A percentile compares a stretch with the other conserved stretches of the same genome.
phyloP scores from a whole-genome alignment of 2,888 invertebrate genomes.

The Troides aeacus region DNA sequence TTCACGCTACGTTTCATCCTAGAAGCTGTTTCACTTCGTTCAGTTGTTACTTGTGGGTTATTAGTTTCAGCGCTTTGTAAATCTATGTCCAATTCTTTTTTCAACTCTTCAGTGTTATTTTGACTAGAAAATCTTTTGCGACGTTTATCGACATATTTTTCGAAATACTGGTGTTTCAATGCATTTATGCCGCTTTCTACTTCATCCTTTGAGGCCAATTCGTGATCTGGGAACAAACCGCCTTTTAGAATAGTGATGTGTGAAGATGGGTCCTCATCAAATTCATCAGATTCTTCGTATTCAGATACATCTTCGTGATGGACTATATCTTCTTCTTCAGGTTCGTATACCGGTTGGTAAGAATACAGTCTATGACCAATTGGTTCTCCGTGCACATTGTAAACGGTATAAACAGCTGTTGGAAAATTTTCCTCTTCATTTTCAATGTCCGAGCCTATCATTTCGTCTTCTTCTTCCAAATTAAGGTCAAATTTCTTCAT shows the following conservation, averaged over 20 bases:
- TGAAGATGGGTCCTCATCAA: conserved; percentile 47
- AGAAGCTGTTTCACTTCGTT: conserved; percentile 39
- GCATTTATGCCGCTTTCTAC: conserved; percentile 60
- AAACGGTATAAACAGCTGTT: conserved; percentile 71
- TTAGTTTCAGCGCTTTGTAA: conserved; percentile 50
- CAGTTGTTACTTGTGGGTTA: conserved; percentile 43
- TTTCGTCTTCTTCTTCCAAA: conserved; percentile 53
- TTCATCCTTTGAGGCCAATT: conserved; percentile 39
- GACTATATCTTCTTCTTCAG: conserved; percentile 63
- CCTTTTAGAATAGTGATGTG: conserved; percentile 71
- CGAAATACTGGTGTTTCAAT: conserved; percentile 72
- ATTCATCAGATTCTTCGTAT: conserved; percentile 55
- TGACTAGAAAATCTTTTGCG: conserved; percentile 61
- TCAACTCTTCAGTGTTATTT: conserved; percentile 50
- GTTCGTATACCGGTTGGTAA: conserved; percentile 73
- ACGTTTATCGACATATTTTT: conserved; percentile 67
- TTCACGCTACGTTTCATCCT: conserved; percentile 56
- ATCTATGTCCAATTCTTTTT: conserved; percentile 52
- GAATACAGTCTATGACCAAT: conserved; percentile 71
- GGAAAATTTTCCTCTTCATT: conserved; percentile 59
- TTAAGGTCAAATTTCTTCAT: conserved; percentile 70
- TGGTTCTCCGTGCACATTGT: conserved; percentile 74
- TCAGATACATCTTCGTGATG: conserved; percentile 57
- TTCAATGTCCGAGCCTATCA: conserved; percentile 44
- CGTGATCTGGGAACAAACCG: conserved; percentile 60